Conservation (phyloP, 2,888 invertebrate species). For the Melanostoma mellinum region DNA sequence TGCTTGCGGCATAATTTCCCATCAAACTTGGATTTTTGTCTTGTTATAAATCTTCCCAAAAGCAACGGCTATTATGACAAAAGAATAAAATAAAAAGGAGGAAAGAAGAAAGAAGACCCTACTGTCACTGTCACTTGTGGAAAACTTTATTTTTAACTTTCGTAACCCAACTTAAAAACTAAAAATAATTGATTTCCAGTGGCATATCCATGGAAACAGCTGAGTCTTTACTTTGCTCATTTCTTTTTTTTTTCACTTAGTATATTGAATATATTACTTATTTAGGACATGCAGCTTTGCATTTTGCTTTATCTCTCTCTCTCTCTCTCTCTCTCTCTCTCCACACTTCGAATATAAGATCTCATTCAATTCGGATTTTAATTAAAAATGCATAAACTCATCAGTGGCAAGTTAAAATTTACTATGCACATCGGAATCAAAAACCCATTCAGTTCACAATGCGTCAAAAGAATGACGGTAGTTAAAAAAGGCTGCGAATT, state of each 20-base stretch:
- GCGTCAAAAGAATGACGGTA: conserved; percentile 29
- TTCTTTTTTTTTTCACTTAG: background rate
- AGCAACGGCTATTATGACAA: conserved; percentile 24
- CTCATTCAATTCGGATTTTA: conserved; percentile 38
- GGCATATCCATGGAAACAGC: conserved; percentile 19
- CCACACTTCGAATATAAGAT: background rate
- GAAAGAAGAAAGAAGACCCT: background rate
- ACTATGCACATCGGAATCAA: conserved; percentile 5
- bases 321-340: too few relatives aligned
- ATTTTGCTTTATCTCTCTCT: background rate
- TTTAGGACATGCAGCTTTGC: background rate
- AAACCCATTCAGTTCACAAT: conserved; percentile 35
- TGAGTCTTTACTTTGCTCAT: background rate
- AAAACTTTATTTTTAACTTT: conserved; percentile 19
- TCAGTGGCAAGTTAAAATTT: conserved; percentile 8
- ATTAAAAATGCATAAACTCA: conserved; percentile 54
- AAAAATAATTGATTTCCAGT: conserved; percentile 41
- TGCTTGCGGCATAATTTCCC: conserved; percentile 25
- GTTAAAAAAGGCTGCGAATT: conserved; percentile 27
- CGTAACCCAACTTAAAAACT: conserved; percentile 5
- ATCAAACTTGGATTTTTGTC: background rate
- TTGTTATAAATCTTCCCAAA: conserved; percentile 17
- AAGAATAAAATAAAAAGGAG: conserved; percentile 7
- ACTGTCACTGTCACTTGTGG: conserved; percentile 7
- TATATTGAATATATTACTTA: conserved; percentile 31